Base-by-base conservation (phyloP, 2,797 vertebrate species). In the Anguilla pacifica region DNA sequence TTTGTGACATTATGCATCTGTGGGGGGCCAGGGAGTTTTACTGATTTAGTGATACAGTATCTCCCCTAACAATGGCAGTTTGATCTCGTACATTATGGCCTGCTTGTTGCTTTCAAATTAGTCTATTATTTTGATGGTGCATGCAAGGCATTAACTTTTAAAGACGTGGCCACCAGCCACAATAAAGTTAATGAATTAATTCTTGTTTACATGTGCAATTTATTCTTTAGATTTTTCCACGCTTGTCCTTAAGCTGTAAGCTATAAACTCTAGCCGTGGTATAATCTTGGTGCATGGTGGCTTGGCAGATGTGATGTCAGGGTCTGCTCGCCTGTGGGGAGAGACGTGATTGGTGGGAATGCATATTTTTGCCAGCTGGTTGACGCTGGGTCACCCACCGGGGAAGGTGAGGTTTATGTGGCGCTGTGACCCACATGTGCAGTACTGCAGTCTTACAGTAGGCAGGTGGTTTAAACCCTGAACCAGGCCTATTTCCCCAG, bases 101-200 rank as follows among this genome's bases (percentile, higher is more conserved):
- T 7, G 1, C 43, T 19, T 82, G 79, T 51, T 35, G 22, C 19
- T 49, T 51, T 49, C 43, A 51, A 82, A 82, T 46, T 17, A 10
- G 43, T 49, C 15, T 46, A 39, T 74, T 35, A 35, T 25, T 22
- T 81, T 81, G 17, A 81, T n/a, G 43, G 79, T 2, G 79, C 43
- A 82, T 82, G 49, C 43, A 82, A 82, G 22, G 79, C 22, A 51
- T 82, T 46, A 82, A 82, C 43, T n/a, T 82, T 51, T 31, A 46
- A 82, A 46, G 19, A 82, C 9, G 25, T 19, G 2, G 79, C 43
- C n/a, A 46, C 46, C 43, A 49, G 79, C 79, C 46, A 49, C 43
- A 25, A 51, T 9, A 51, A 46, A 25, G 46, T 25, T 51, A 2
- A 49, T 51, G 46, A 49, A 82, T 6, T 43, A 43, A 81, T 51